Evolutionary conservation across 1,140 invertebrate genomes (phyloP), one percentile per base, ranked within the genome.

Genomic region (Papilio dardanus): DNA sequence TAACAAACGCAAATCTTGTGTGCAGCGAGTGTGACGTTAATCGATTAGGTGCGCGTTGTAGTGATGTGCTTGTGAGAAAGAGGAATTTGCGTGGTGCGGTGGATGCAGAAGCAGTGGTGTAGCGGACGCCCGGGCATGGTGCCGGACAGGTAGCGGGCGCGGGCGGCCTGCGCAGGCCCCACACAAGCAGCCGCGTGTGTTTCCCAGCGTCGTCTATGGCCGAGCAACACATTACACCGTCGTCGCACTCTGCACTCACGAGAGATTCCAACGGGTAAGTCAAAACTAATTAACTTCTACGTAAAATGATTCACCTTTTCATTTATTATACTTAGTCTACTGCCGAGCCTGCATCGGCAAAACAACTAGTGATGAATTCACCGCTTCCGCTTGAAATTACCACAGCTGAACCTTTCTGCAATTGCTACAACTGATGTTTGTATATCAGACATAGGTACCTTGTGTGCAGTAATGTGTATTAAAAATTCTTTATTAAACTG

Each of bases 141-240:
- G 88, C 92, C 91, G 86, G 91, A 90, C 85, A 92, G 90, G 88
- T 93, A 93, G 91, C 90, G 90, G 88, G 90, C 90, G 91, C 90
- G 89, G 92, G 90, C 87, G 89, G 91, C 91, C 90, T 89, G 88
- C 90, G 89, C 91, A 92, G 89, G 89, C 91, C 91, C 86, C 89
- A 88, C 86, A 91, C 88, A 91, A 92, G 92, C 91, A 93, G 87
- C 88, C 88, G 91, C 91, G 90, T 89, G 87, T 88, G 86, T 90
- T 76, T 87, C 84, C 88, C 92, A 93, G 92, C 90, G 91, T 92
- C 92, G 92, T 93, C 54, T 93, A 93, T 93, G 92, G 93, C 92
- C 93, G 91, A 94, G 90, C 93, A 94, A 93, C 91, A 93, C 89
- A 91, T 87, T 77, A 90, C 90, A 92, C 92, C 92, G 92, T 92